phyloP scores from a whole-genome alignment of 2,888 invertebrate genomes.

The Hoplodrina blanda region DNA sequence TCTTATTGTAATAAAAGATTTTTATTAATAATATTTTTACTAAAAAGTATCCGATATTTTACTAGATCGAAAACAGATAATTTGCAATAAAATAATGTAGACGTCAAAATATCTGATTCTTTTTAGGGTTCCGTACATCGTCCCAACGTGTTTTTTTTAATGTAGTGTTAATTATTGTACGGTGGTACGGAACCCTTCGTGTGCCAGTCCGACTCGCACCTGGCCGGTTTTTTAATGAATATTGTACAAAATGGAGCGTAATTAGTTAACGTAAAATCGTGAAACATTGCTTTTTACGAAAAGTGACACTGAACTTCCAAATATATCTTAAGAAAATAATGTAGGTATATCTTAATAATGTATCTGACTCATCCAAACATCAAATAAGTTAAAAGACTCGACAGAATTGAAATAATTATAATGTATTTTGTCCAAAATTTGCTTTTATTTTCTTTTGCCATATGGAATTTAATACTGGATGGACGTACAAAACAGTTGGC shows the following conservation, averaged over 20 bases:
- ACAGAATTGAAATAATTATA: background rate
- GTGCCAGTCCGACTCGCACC: too few species aligned
- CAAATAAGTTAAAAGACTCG: background rate
- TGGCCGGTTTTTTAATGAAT: too few species aligned
- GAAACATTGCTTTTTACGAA: constrained; percentile 6
- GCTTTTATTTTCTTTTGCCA: background rate
- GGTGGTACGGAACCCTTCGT: too few species aligned
- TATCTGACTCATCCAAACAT: background rate
- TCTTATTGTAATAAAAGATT: constrained; percentile 16
- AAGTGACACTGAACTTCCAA: constrained; percentile 5
- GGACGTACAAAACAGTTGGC: constrained; percentile 4
- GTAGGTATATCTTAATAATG: too few species aligned
- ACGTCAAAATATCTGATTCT: too few species aligned
- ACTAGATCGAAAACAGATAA: constrained; percentile 2
- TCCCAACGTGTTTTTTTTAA: too few species aligned
- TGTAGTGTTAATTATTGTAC: too few species aligned
- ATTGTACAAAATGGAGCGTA: background rate
- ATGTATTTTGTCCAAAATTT: background rate
- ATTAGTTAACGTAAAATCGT: background rate
- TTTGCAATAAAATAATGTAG: background rate
- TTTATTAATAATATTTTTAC: constrained; percentile 5
- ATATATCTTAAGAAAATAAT: background rate
- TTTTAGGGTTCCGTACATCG: too few species aligned
- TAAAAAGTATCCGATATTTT: constrained; percentile 30
- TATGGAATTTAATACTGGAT: background rate